Conservation (phyloP, 2,797 vertebrate genomes). For the Neosilurus hyrtlii region DNA sequence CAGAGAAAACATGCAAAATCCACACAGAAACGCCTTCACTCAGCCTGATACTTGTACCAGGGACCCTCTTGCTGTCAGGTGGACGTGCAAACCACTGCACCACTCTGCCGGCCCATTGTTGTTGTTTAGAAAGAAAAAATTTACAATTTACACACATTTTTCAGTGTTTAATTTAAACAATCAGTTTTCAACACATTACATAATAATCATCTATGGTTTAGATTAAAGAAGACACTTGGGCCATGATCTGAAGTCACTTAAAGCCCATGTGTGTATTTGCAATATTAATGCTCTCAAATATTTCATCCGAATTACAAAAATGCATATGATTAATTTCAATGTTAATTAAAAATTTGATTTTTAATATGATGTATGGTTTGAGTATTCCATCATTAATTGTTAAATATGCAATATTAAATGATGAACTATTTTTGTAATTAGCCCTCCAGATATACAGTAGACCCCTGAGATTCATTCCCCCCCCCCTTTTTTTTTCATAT, state of each 20-base stretch:
- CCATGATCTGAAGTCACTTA: neutral
- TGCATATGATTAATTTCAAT: neutral
- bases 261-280: constrained; percentile 9
- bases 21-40: too few species aligned
- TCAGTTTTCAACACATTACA: too few species aligned
- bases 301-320: neutral
- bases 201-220: too few species aligned
- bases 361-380: neutral
- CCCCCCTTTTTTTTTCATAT: neutral
- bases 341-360: constrained; percentile 13
- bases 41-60: too few species aligned
- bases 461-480: neutral
- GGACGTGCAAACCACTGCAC: too few species aligned
- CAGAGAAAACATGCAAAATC: too few species aligned
- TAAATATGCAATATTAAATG: constrained; percentile 22
- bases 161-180: too few species aligned
- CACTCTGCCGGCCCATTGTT: too few species aligned
- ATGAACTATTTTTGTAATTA: constrained; percentile 12
- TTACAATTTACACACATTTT: too few species aligned
- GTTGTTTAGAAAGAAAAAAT: too few species aligned
- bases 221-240: too few species aligned
- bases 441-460: constrained; percentile 1
- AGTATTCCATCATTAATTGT: constrained; percentile 7
- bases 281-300: neutral
- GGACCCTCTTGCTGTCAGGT: too few species aligned